Evolutionary conservation across 37 sponge, comb jelly and placozoan genomes (phyloP), one percentile per base, ranked within the genome.

Genomic region (Aplysina aerophoba): DNA sequence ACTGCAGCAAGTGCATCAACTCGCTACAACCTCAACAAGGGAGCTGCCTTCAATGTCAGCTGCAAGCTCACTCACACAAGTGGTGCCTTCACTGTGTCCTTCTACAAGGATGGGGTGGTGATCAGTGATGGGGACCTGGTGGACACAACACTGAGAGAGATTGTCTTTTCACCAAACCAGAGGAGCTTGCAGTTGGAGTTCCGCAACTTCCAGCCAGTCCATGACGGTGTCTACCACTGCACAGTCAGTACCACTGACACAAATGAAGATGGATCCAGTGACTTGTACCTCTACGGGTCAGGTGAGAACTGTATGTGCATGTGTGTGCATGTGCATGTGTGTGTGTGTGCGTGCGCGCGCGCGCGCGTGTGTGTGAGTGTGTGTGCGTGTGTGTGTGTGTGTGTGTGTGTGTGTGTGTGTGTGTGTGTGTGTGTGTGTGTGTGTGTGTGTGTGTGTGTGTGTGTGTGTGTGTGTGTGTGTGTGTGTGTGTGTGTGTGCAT

Each of bases 21-120:
- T n/a, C 44, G 25, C 41, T 40, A n/a, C 25, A 75, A 75, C 54
- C 37, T 75, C 12, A 50, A 16, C 37, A 36, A 2, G 5, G 78
- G 78, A 75, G 31, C 78, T n/a, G n/a, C 54, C 24, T 75, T 75
- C 54, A 75, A 40, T 11, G 41, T 75, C 50, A 25, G 41, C 20
- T 75, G 78, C 40, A 11, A 0, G 16, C 24, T 50, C 37, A 31
- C 22, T 21, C 78, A 41, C 53, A 40, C 53, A 40, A n/a, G 24
- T 75, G 20, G 24, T 75, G 20, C 44, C 11, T 75, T 75, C 25
- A 41, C 17, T 40, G 78, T 41, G 16, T n/a, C 39, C n/a, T 75
- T 75, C 78, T 75, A 50, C 78, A 75, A 22, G 24, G 78, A 75
- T 36, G 25, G 3, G n/a, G 22, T 53, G n/a, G 37, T 24, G 24